Conservation (phyloP, 2,888 invertebrate species). For the Aphidius colemani region DNA sequence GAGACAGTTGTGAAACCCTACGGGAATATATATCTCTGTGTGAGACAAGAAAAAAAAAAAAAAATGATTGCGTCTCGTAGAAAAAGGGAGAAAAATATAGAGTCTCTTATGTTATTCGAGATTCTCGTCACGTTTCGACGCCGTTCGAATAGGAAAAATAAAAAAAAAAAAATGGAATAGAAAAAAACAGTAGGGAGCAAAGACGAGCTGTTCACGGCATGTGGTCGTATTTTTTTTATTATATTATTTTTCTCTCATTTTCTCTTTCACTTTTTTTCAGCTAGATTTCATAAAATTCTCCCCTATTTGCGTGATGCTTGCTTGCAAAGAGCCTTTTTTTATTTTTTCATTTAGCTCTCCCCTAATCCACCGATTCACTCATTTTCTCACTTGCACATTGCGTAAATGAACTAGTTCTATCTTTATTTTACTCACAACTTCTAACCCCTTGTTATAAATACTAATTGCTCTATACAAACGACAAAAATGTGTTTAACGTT, state of each 20-base stretch:
- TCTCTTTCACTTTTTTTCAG: conserved; percentile 32
- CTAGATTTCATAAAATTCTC: conserved; percentile 29
- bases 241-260: conserved; percentile 25
- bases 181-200: conserved; percentile 18
- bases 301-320: conserved; percentile 20
- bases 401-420: background rate
- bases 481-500: conserved; percentile 51
- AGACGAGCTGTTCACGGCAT: conserved; percentile 46
- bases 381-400: conserved; percentile 31
- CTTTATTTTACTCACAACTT: too few relatives aligned
- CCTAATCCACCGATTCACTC: conserved; percentile 24
- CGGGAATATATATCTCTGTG: too few relatives aligned
- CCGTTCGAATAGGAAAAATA: conserved; percentile 37
- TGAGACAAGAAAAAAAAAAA: too few relatives aligned
- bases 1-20: background rate
- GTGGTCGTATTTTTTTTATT: conserved; percentile 44
- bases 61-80: too few relatives aligned
- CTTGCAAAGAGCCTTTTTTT: conserved; percentile 16
- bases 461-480: conserved; percentile 55
- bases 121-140: conserved; percentile 51
- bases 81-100: too few relatives aligned
- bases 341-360: conserved; percentile 9
- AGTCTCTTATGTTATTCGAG: conserved; percentile 39
- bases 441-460: conserved; percentile 50
- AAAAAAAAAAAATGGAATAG: background rate